Evolutionary conservation across 2,113 vertebrate species (phyloP).

Genomic region (Pelecanoides urinatrix): DNA sequence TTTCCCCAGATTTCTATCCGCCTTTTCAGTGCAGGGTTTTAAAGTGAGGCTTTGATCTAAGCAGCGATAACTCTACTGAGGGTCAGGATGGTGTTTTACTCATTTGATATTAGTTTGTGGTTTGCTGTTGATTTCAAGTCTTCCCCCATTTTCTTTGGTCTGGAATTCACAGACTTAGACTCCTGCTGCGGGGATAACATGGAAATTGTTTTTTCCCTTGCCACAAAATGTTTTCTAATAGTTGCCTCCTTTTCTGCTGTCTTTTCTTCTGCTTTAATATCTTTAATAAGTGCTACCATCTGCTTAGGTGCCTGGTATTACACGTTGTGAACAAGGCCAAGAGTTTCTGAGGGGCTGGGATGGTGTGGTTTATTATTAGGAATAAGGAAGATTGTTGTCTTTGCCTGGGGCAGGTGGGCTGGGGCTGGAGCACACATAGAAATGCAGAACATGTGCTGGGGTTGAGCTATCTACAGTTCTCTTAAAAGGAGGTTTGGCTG

Average conservation of each 20-base stretch:
- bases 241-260: background rate
- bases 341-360: background rate
- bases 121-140: background rate
- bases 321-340: background rate
- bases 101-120: background rate
- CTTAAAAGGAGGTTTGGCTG: background rate
- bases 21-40: background rate
- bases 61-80: background rate
- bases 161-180: slow-evolving; percentile 15
- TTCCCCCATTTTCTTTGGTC: background rate
- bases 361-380: background rate
- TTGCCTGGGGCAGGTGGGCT: slow-evolving; percentile 45
- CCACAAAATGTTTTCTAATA: background rate
- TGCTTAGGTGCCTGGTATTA: background rate
- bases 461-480: background rate
- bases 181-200: slow-evolving; percentile 5
- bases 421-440: background rate
- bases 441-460: slow-evolving; percentile 40
- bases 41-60: background rate
- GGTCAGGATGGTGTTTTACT: background rate
- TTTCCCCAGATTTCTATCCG: background rate
- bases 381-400: slow-evolving; percentile 9
- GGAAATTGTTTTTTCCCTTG: background rate
- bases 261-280: slow-evolving; percentile 15
- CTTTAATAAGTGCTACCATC: slow-evolving; percentile 52